Base-by-base conservation (phyloP, 1,140 invertebrate genomes). In the Drosophila paulistorum region DNA sequence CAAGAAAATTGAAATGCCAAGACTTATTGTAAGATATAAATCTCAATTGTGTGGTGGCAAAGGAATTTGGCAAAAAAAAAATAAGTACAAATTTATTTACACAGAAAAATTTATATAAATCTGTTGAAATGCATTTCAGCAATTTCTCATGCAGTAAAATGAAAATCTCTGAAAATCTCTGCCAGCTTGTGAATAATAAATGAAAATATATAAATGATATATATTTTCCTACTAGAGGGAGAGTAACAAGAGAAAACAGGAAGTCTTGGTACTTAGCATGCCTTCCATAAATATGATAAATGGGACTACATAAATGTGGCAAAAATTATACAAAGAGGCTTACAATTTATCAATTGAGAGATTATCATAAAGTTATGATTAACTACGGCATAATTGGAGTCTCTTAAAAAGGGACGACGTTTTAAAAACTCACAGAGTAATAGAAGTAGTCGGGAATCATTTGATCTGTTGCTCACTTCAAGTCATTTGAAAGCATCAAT, bases 21-120 rank as follows among this genome's bases (percentile, higher is more conserved):
- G 2, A 3, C 51, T 69, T 54, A 64, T 65, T 7, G 11, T 39
- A 23, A 69, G 68, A 45, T 48, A 80, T 84, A 80, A 77, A 84
- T 83, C 68, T 80, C 63, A 69, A 80, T 83, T 84, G 51, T 84
- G 51, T n/a, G 7, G 39, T 10, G 7, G 39, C 65, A 23, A 6
- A 51, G 17, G 9, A 23, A 51, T 51, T 20, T 23, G 45, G 23
- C 55, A 26, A 59, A 59, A 48, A 61, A 17, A 26, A 26, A 26
- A 26, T 11, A 51, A 74, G 51, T 59, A 81, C 30, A 39, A 39
- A 59, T 35, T 33, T 33, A 35, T 59, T 37, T 61, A 23, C 6
- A 61, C 11, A 26, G 23, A 41, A 23, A 42, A 13, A 42, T 26
- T 23, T 60, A 23, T 60, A 23, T 62, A 68, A 65, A 71, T 71